Evolutionary conservation across 2,113 vertebrate genomes (phyloP), one percentile per base, ranked within the genome.

Genomic region (Pseudorectes ferrugineus): DNA sequence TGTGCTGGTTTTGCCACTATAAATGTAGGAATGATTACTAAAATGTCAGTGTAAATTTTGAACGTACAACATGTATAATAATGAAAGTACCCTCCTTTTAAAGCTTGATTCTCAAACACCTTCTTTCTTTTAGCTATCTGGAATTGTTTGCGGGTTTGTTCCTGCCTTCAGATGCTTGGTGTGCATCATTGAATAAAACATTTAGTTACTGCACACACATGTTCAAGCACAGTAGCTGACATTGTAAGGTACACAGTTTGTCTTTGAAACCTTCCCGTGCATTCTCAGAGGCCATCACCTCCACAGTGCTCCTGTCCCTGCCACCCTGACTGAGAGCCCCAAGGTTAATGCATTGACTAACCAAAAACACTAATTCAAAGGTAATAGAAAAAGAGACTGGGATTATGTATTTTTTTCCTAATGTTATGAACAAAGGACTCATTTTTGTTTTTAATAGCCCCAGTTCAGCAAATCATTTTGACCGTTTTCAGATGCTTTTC

Each of bases 101-200:
- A 91, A 85, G 54, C 73, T 91, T 89, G 73, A 85, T 93, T 92
- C 94, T 92, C 80, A 95, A 96, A 91, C 51, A 48, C 93, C 79
- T 96, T 96, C 91, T 97, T 97, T 96, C 77, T 97, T 96, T 93
- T 97, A 97, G 95, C 95, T 96, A 18, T 96, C 94, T 97, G 94
- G 96, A 88, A 91, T 95, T 95, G 80, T 96, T 94, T 95, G 88
- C 9, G 40, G 96, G 95, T 90, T 97, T 97, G 88, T 86, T 96
- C 93, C 92, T 97, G 80, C 94, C 95, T 96, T 97, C 95, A 95
- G 85, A 92, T 94, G 72, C 93, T 95, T 94, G 94, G 95, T 97
- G 95, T 96, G 92, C 96, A 91, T 94, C 96, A 96, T 45, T 97
- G 95, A 97, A 90, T 96, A 66, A 96, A 94, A 96, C 92, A 84